Conservation (phyloP, 2,888 invertebrate genomes). For the Pterostichus madidus region DNA sequence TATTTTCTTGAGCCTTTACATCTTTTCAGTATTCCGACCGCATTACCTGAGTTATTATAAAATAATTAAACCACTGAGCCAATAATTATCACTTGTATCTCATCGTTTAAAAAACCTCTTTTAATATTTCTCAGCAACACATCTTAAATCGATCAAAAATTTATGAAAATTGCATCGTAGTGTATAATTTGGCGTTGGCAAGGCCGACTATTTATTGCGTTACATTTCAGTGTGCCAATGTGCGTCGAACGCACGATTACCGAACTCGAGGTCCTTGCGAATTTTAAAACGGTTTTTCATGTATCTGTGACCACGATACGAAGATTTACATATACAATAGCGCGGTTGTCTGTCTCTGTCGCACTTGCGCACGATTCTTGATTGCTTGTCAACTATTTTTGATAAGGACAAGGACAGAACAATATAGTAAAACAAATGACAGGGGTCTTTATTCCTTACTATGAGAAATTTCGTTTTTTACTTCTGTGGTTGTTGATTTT, state of each 20-base stretch:
- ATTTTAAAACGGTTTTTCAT: constrained; percentile 51
- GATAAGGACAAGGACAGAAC: constrained; percentile 63
- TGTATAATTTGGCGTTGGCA: constrained; percentile 13
- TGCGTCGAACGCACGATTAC: constrained; percentile 12
- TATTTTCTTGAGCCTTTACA: no score
- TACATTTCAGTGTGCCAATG: background rate
- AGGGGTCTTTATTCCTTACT: constrained; percentile 11
- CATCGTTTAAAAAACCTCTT: background rate
- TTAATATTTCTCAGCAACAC: background rate
- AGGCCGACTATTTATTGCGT: constrained; percentile 25
- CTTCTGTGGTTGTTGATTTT: background rate
- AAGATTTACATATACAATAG: constrained; percentile 56
- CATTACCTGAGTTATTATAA: background rate
- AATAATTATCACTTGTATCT: constrained; percentile 36
- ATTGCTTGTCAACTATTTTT: constrained; percentile 60
- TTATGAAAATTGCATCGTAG: constrained; percentile 27
- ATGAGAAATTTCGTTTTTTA: constrained; percentile 13
- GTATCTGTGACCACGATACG: constrained; percentile 10
- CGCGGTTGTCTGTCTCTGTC: constrained; percentile 38
- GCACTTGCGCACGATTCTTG: constrained; percentile 31
- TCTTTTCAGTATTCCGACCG: constrained; percentile 18
- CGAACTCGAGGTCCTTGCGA: constrained; percentile 13
- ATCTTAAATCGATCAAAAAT: constrained; percentile 38
- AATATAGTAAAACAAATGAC: constrained; percentile 55
- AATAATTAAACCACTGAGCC: constrained; percentile 12